These are phyloP conservation scores for Smittia aterrima DNA, from an alignment of 2,888 invertebrate genomes.

Conservation along the genomic window DNA sequence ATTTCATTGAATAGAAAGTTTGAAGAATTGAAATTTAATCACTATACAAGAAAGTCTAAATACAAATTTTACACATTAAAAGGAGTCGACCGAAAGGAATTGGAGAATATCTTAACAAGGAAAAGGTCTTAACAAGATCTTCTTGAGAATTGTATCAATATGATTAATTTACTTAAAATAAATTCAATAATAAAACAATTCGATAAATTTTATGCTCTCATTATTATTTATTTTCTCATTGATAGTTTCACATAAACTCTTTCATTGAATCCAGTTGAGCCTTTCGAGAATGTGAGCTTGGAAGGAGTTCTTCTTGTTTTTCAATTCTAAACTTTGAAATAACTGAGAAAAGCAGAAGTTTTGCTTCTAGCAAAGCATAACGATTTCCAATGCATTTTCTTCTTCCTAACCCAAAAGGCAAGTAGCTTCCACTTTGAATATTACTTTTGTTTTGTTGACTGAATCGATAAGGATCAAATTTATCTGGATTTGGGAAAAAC, in stretches of 20 bases:
- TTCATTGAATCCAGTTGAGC: neutral
- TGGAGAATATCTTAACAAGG: too few species aligned
- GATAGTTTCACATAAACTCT: neutral
- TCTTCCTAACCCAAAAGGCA: slow-evolving; percentile 62
- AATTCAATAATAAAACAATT: too few species aligned
- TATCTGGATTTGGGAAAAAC: slow-evolving; percentile 54
- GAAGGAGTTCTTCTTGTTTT: neutral
- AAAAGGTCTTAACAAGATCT: too few species aligned
- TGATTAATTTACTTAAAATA: too few species aligned
- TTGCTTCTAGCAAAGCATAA: neutral
- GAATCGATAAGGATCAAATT: slow-evolving; percentile 62
- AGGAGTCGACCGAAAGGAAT: too few species aligned
- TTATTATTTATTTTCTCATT: neutral
- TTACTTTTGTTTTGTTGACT: slow-evolving; percentile 58
- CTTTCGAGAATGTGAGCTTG: neutral
- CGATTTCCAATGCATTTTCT: slow-evolving; percentile 60
- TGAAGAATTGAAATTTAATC: too few species aligned
- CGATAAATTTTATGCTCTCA: too few species aligned
- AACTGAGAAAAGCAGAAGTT: neutral
- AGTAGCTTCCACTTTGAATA: slow-evolving; percentile 54
- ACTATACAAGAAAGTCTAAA: too few species aligned
- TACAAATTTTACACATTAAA: too few species aligned
- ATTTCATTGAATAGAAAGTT: too few species aligned
- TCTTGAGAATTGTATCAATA: too few species aligned
- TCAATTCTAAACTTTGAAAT: neutral